Evolutionary conservation across 2,113 vertebrate genomes (phyloP), one percentile per base, ranked within the genome.

Genomic region (Plectropomus leopardus): DNA sequence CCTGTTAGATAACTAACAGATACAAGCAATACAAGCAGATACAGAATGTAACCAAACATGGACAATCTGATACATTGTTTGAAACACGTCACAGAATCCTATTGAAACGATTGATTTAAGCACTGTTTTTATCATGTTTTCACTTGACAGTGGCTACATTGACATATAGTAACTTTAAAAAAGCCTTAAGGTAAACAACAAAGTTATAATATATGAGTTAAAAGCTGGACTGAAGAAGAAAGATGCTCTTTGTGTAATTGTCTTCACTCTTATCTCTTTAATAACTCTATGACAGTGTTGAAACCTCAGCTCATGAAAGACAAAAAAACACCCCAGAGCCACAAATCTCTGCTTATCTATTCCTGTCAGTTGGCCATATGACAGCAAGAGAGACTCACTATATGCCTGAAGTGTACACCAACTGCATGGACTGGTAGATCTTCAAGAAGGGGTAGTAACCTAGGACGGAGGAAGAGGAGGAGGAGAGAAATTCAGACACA

Each of bases 391-490:
- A 19, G 24, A 96, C 97, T 97, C 89, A 98, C 97, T 98, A 98
- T 88, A 98, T 96, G 77, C 97, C 97, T 36, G 97, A 98, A 3
- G 97, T 98, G 88, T 98, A 97, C 79, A 98, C 96, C 16, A 98
- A 91, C 92, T 98, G 97, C 97, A 98, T 97, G 86, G 97, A 96
- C 92, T 98, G 97, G 93, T 98, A 98, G 91, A 98, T 97, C 95
- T 98, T 98, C 86, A 98, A 82, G 93, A 98, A 98, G 19, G 97
- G 97, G 84, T 94, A 96, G 90, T 96, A 98, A 71, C 96, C 97
- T 97, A 75, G 9, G 67, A 58, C n/a, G 48, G 34, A 59, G 55
- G 30, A 70, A 13, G 23, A 66, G 45, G 21, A n/a, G 17, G 19
- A 50, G 64, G 72, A 71, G 16, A 30, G 64, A 68, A 4, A 44